Conservation (phyloP, 2,797 vertebrate genomes). For the Serranus cabrilla region DNA sequence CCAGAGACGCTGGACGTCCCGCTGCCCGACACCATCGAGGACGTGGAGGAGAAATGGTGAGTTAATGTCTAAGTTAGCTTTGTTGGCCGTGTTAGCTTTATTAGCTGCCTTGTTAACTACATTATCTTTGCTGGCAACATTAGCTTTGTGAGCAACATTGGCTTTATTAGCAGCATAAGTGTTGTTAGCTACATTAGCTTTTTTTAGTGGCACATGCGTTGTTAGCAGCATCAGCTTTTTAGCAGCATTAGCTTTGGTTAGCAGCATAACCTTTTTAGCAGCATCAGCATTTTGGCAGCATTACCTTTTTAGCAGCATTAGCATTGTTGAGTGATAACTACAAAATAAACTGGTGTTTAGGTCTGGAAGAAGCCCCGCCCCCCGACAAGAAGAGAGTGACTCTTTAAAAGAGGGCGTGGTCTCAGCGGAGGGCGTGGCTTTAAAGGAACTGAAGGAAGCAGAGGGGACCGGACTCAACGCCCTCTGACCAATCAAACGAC, state of each 20-base stretch:
- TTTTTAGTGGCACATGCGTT: no score
- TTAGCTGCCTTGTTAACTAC: background rate
- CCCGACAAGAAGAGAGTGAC: background rate
- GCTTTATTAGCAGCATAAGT: background rate
- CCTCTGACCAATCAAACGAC: slow-evolving; percentile 60
- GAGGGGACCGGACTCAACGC: slow-evolving; percentile 66
- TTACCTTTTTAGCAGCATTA: background rate
- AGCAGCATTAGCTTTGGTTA: background rate
- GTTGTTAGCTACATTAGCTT: background rate
- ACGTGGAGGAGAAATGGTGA: slow-evolving; percentile 86
- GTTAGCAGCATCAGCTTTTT: background rate
- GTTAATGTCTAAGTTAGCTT: background rate
- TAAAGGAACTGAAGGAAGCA: slow-evolving; percentile 72
- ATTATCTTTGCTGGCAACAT: background rate
- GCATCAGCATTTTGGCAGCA: background rate
- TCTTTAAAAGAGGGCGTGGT: slow-evolving; percentile 13
- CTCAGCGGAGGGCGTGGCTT: slow-evolving; percentile 27
- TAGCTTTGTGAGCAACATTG: background rate
- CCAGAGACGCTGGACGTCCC: slow-evolving; percentile 91
- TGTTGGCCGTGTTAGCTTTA: background rate
- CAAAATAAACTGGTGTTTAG: slow-evolving; percentile 20
- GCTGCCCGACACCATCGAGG: slow-evolving; percentile 91
- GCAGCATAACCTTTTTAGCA: background rate
- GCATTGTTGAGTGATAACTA: background rate
- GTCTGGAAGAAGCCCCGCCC: slow-evolving; percentile 18